Conservation (phyloP, 2,797 vertebrate genomes). For the Macroramphosus scolopax region DNA sequence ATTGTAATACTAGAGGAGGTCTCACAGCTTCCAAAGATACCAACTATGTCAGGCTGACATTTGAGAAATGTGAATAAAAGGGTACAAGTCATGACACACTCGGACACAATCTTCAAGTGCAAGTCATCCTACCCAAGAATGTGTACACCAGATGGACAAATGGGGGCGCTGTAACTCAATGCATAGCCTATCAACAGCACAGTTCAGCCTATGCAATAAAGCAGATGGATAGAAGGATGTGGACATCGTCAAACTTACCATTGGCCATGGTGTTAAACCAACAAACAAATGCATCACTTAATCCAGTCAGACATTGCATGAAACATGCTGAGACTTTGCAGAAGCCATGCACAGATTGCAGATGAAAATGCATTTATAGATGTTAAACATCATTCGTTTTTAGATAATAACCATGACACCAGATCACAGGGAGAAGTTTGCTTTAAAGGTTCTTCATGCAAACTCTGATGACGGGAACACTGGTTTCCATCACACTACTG, state of each 20-base stretch:
- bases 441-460: conserved; percentile 1
- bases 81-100: too few relatives aligned
- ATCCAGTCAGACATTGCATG: neutral
- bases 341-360: neutral
- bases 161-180: conserved; percentile 36
- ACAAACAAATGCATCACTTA: neutral
- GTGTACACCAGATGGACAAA: conserved; percentile 20
- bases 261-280: neutral
- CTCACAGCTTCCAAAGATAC: neutral
- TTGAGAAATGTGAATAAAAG: neutral
- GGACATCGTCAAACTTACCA: neutral
- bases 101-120: too few relatives aligned
- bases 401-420: too few relatives aligned
- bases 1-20: too few relatives aligned
- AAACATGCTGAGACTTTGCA: too few relatives aligned
- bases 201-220: neutral
- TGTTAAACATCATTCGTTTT: too few relatives aligned
- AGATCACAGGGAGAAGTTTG: too few relatives aligned
- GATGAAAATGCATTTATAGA: too few relatives aligned
- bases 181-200: neutral
- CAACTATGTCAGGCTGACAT: neutral
- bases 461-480: neutral
- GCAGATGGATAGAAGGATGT: neutral
- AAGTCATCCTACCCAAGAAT: neutral
- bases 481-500: too few relatives aligned